Conservation (phyloP, 2,113 vertebrate genomes). For the Istiophorus platypterus region DNA sequence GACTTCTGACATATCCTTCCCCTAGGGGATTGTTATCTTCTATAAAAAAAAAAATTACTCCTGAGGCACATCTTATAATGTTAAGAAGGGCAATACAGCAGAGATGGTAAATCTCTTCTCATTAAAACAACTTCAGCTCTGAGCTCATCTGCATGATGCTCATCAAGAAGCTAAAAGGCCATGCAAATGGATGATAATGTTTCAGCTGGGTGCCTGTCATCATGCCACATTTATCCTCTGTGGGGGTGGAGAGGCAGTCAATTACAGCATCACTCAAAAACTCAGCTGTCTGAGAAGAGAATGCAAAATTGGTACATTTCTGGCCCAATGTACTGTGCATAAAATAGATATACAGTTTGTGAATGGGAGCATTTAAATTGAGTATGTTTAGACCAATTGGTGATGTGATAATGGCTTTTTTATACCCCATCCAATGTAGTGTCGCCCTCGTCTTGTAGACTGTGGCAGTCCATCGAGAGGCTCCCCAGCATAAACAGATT, state of each 20-base stretch:
- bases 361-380: too few relatives aligned
- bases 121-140: slow-evolving; percentile 25
- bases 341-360: too few relatives aligned
- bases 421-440: not conserved
- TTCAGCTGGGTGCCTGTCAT: slow-evolving; percentile 36
- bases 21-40: not conserved
- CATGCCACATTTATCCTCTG: slow-evolving; percentile 30
- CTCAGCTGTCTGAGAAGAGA: slow-evolving; percentile 2
- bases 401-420: not conserved
- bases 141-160: slow-evolving; percentile 51
- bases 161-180: slow-evolving; percentile 45
- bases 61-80: not conserved
- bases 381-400: too few relatives aligned
- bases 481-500: not conserved
- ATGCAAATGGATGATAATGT: slow-evolving; percentile 28
- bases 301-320: not conserved
- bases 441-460: not conserved
- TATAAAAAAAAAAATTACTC: not conserved
- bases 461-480: not conserved
- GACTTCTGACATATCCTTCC: not conserved
- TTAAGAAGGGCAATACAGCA: not conserved
- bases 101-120: slow-evolving; percentile 20
- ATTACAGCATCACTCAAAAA: slow-evolving; percentile 46
- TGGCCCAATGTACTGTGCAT: too few relatives aligned
- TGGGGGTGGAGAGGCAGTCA: slow-evolving; percentile 40